These are phyloP conservation scores for Pandemis cinnamomeana DNA, from an alignment of 2,888 invertebrate genomes.

Conservation along the genomic window DNA sequence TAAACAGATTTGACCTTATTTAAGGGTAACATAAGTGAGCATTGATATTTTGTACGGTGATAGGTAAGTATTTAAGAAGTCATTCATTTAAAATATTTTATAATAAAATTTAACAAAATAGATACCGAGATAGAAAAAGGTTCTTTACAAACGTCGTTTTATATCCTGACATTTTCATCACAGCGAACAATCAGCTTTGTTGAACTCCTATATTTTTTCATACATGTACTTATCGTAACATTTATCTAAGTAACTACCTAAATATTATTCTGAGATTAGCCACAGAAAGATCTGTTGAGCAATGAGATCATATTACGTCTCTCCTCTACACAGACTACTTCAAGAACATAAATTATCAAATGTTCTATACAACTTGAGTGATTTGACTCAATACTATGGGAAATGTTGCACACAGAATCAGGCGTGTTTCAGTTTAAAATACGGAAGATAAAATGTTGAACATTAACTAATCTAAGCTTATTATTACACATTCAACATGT, in stretches of 20 bases:
- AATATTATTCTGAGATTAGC: constrained; percentile 46
- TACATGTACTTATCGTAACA: constrained; percentile 25
- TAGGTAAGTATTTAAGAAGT: constrained; percentile 1
- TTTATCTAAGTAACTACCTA: constrained; percentile 40
- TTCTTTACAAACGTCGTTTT: constrained; percentile 23
- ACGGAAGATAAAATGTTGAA: not conserved
- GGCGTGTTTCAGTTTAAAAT: not conserved
- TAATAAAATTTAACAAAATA: constrained; percentile 31
- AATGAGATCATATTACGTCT: constrained; percentile 45
- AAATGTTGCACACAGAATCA: not conserved
- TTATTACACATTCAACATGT: too few relatives aligned
- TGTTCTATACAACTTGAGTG: not conserved
- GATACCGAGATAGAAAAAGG: constrained; percentile 36
- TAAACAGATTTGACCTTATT: not conserved
- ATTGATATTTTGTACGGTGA: not conserved
- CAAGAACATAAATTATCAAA: not conserved
- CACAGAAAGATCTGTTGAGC: constrained; percentile 45
- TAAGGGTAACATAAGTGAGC: not conserved
- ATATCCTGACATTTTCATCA: constrained; percentile 48
- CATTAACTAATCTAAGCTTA: too few relatives aligned
- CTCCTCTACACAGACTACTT: constrained; percentile 12
- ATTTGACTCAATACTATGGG: not conserved
- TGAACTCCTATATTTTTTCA: constrained; percentile 46
- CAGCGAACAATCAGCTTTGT: constrained; percentile 58
- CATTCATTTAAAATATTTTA: not conserved